Percentiles rank a stretch among this genome's conserved stretches.
Evolutionary conservation across 1,140 invertebrate genomes (phyloP).

Genomic region (Homarus americanus): DNA sequence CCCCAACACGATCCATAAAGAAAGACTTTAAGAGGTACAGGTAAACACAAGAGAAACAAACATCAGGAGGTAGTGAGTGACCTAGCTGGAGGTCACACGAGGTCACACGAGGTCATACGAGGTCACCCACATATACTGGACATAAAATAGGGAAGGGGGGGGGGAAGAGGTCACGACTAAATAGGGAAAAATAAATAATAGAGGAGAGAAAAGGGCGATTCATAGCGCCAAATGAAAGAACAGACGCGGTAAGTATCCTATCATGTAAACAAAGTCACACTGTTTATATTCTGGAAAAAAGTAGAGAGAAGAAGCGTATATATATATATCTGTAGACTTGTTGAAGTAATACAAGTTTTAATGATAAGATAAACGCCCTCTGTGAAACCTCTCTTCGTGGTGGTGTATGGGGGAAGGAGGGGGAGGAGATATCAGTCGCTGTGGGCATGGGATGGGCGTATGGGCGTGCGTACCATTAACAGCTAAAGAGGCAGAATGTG

Average conservation of each 20-base stretch:
- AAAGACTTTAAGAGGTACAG: constrained; percentile 4
- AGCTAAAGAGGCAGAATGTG: constrained; percentile 76
- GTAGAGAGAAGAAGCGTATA: constrained; percentile 31
- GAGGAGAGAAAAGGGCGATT: constrained; percentile 10
- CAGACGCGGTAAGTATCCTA: constrained; percentile 59
- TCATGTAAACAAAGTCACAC: constrained; percentile 27
- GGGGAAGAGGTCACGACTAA: constrained; percentile 13
- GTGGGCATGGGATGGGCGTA: constrained; percentile 1
- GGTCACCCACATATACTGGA: not conserved
- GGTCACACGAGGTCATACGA: too few species aligned
- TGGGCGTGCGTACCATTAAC: constrained; percentile 77
- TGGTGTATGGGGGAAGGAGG: not conserved
- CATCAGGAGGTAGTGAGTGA: too few species aligned
- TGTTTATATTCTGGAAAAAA: constrained; percentile 46
- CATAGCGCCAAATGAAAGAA: too few species aligned
- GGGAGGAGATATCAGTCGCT: not conserved
- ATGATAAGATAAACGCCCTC: too few species aligned
- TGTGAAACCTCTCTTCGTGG: not conserved
- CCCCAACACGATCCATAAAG: too few species aligned
- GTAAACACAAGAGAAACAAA: constrained; percentile 7
- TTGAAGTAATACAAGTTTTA: constrained; percentile 6
- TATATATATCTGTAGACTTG: not conserved
- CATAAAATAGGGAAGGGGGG: constrained; percentile 7
- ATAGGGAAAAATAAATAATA: not conserved
- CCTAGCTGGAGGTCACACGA: too few species aligned